phyloP scores from a whole-genome alignment of 2,113 vertebrate genomes.

The Leucopsar rothschildi region DNA sequence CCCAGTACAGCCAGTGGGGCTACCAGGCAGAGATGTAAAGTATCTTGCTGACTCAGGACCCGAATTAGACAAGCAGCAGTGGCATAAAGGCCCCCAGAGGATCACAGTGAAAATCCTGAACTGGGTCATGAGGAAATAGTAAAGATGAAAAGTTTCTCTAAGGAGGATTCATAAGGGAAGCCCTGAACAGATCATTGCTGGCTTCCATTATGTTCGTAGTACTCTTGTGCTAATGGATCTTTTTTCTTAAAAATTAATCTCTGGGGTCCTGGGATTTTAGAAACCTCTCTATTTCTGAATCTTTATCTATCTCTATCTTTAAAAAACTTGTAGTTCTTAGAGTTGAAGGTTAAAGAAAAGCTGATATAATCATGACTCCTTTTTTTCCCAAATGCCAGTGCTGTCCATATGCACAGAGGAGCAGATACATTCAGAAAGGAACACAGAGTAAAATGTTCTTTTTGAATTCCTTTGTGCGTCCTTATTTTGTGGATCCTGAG shows the following conservation, averaged over 20 bases:
- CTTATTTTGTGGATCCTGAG: constrained; percentile 5
- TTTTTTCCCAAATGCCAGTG: background rate
- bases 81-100: constrained; percentile 33
- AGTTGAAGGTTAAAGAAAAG: background rate
- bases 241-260: constrained; percentile 24
- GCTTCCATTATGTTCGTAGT: constrained; percentile 29
- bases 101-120: constrained; percentile 54
- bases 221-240: background rate
- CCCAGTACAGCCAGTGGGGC: constrained; percentile 33
- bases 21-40: constrained; percentile 28
- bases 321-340: background rate
- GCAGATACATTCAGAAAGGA: background rate
- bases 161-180: constrained; percentile 52
- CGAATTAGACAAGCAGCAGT: constrained; percentile 39
- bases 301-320: background rate
- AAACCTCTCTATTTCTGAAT: constrained; percentile 9
- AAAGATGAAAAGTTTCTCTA: constrained; percentile 63
- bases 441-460: background rate
- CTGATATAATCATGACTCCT: background rate
- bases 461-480: background rate
- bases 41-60: constrained; percentile 57
- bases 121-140: constrained; percentile 64
- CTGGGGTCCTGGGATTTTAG: constrained; percentile 24
- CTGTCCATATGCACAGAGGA: background rate
- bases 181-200: background rate